Evolutionary conservation across 2,888 invertebrate genomes (phyloP).

Genomic region (Liopterus haemorrhoidalis): DNA sequence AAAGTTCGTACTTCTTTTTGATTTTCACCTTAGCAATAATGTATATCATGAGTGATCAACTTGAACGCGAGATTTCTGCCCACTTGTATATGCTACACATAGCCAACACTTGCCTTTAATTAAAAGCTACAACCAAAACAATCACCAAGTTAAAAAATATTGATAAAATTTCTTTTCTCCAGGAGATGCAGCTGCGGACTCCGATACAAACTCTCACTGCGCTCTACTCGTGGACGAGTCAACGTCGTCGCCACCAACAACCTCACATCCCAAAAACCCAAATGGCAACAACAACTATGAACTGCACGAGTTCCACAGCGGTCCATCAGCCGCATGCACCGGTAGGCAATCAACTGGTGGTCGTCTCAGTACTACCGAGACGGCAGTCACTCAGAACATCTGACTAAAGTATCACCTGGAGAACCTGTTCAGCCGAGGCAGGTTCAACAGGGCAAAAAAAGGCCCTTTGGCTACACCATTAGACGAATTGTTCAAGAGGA

Average conservation of each 20-base stretch:
- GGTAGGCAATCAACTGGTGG: conserved; percentile 50
- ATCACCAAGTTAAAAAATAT: no score
- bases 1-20: no score
- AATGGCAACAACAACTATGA: conserved; percentile 77
- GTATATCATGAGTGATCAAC: no score
- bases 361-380: conserved; percentile 23
- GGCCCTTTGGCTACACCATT: conserved; percentile 48
- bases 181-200: conserved; percentile 51
- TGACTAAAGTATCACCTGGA: conserved; percentile 73
- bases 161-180: no score
- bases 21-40: no score
- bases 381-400: conserved; percentile 49
- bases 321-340: conserved; percentile 50
- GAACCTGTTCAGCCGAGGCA: conserved; percentile 58
- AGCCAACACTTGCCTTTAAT: no score
- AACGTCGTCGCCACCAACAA: conserved; percentile 40
- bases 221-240: conserved; percentile 51
- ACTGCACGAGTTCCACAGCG: conserved; percentile 64
- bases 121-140: no score
- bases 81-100: no score
- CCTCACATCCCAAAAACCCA: conserved; percentile 51
- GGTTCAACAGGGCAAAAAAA: conserved; percentile 47
- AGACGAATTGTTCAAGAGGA: conserved; percentile 46
- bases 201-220: conserved; percentile 54
- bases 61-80: no score